Evolutionary conservation across 2,888 invertebrate species (phyloP), one percentile per base, ranked within the genome.

Genomic region (Megalurothrips usitatus): DNA sequence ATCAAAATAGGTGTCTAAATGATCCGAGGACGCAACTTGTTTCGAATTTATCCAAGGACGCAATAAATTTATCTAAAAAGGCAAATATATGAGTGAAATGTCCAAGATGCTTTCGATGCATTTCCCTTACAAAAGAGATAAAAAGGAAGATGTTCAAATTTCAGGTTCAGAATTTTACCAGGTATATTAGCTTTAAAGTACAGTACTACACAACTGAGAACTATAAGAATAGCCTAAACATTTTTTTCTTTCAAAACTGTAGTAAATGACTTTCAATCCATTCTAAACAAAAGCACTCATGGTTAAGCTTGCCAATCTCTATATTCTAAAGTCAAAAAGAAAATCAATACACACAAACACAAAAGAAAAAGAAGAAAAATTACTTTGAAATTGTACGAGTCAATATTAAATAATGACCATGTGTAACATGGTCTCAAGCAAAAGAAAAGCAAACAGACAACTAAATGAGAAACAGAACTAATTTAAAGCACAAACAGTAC

Each of bases 281-380:
- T 26, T 12, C 26, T 23, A 26, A 23, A 75, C 12, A 23, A 75
- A 23, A 23, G 68, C 23, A 68, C 11, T 26, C 68, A 23, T 75
- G 68, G 23, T 75, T 26, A 75, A 75, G 26, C 68, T 75, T 75
- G 68, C 68, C n/a, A 75, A 75, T 11, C 26, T 75, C 68, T 75
- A 26, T 12, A 0, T 23, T 75, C 68, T 75, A 26, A 75, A 10
- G 12, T 75, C 23, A 26, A 26, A 26, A 75, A 26, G 68, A 8
- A 26, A 26, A 75, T 75, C 68, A 26, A 26, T 23, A 26, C 9
- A 26, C 23, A 75, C 68, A 75, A 12, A 75, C 23, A 75, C 68
- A 75, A 23, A 75, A 68, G 23, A 23, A 68, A 68, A 75, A 26
- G 8, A 75, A 10, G 26, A 23, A 68, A 58, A 58, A 58, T 58